Percentiles rank a stretch among this genome's conserved stretches.
These are phyloP conservation scores for Thaumatotibia leucotreta DNA, from an alignment of 1,140 invertebrate species.

Conservation along the genomic window DNA sequence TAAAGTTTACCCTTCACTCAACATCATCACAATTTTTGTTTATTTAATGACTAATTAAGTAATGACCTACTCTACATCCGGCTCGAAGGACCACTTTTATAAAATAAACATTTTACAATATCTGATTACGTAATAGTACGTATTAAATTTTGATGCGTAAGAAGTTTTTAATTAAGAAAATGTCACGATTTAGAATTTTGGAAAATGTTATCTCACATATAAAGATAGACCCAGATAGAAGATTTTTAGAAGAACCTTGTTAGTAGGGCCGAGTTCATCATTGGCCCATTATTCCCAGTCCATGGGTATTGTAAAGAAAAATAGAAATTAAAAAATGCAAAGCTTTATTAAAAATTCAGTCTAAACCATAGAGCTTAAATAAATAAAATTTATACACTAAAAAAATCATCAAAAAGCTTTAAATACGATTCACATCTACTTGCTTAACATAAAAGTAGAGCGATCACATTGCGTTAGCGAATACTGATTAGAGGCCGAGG, in stretches of 20 bases:
- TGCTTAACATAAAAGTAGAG: slow-evolving; percentile 60
- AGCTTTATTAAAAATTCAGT: slow-evolving; percentile 74
- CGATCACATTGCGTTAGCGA: slow-evolving; percentile 65
- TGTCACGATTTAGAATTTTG: not conserved
- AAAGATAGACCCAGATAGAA: not conserved
- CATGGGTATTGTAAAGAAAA: slow-evolving; percentile 36
- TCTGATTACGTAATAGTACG: no score
- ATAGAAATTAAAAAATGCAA: slow-evolving; percentile 64
- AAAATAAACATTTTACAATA: not conserved
- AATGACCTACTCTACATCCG: no score
- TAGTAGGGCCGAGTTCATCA: slow-evolving; percentile 58
- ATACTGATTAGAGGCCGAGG: slow-evolving; percentile 62
- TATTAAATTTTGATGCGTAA: no score
- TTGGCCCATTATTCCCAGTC: slow-evolving; percentile 33
- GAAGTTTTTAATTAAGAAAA: not conserved
- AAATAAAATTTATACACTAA: slow-evolving; percentile 38
- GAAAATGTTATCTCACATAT: not conserved
- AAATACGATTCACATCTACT: slow-evolving; percentile 57
- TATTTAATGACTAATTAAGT: no score
- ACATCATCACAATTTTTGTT: not conserved
- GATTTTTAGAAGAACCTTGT: slow-evolving; percentile 24
- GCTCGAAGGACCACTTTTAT: not conserved
- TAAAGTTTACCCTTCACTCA: not conserved
- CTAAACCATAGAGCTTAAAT: slow-evolving; percentile 55
- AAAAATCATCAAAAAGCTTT: slow-evolving; percentile 59